Evolutionary conservation across 2,888 invertebrate genomes (phyloP).

Genomic region (Apotomis capreana): DNA sequence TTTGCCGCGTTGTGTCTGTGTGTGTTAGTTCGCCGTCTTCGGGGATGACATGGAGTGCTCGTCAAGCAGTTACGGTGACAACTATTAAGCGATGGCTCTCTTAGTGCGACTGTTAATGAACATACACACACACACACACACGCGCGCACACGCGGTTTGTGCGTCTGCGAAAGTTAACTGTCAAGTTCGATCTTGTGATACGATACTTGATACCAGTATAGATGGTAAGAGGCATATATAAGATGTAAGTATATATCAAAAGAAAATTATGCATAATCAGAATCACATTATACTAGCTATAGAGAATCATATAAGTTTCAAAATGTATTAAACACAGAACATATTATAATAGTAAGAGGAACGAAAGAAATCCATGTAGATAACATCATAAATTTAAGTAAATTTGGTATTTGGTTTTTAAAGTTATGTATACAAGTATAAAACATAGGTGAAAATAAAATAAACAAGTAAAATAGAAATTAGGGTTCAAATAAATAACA

Average conservation of each 20-base stretch:
- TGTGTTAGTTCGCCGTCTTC: constrained; percentile 71
- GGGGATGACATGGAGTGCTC: constrained; percentile 43
- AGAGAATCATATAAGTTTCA: background rate
- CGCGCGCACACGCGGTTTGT: constrained; percentile 68
- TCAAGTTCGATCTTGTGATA: constrained; percentile 1
- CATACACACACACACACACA: constrained; percentile 79
- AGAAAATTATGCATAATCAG: background rate
- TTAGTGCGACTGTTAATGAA: constrained; percentile 69
- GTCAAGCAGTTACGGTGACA: constrained; percentile 52
- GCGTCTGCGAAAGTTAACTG: constrained; percentile 67
- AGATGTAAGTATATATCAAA: background rate
- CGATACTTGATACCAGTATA: background rate
- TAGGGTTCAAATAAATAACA: background rate
- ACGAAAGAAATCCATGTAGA: background rate
- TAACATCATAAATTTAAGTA: background rate
- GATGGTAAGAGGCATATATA: background rate
- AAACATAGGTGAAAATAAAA: background rate
- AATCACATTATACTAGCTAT: background rate
- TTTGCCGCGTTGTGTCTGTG: constrained; percentile 67
- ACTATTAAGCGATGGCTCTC: constrained; percentile 52
- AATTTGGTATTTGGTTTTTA: background rate
- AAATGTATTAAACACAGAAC: background rate
- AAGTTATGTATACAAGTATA: background rate
- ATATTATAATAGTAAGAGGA: background rate
- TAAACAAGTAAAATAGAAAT: background rate